Base-by-base conservation (phyloP, 2,113 vertebrate species). In the Sialia sialis region DNA sequence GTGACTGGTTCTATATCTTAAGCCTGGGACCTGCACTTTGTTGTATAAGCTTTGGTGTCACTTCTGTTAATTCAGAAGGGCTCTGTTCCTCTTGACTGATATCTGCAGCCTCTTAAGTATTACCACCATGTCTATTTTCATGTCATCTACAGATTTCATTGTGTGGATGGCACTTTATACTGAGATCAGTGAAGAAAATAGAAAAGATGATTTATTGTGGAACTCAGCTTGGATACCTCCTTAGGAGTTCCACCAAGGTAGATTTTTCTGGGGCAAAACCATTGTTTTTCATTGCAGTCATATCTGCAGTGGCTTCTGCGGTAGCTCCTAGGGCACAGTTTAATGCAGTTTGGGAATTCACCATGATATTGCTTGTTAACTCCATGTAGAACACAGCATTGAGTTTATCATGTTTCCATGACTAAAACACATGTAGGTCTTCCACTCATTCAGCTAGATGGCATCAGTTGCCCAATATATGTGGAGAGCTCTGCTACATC, bases 181-280 rank as follows among this genome's bases (percentile, higher is more conserved):
- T 10, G 27, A 75, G 15, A 38, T 69, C 18, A 44, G 9, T 44
- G 36, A 77, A 66, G 51, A 81, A 93, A 90, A 60, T 26, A 12
- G 9, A 52, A 56, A 43, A 60, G 14, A 19, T 9, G 25, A 46
- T 60, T 74, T 52, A 27, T 66, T 23, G 19, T 11, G 4, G 8
- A 55, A 17, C n/a, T 87, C 29, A 48, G 12, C 68, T 63, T 2
- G 0, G 13, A 8, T 68, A 3, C 29, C 78, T 81, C n/a, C 69
- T 43, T n/a, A 21, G 48, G 34, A 67, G 8, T 44, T 62, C 9
- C 34, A 21, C 25, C 0, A 0, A 15, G 8, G 6, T 44, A 19
- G 26, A n/a, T 26, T 75, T 48, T 62, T 13, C 58, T 51, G 29
- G 32, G 13, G 11, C 9, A 51, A 83, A 70, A 23, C 23, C 51